These are phyloP conservation scores for Heterocephalus glaber DNA, from an alignment of 2,113 vertebrate species.

Conservation along the genomic window DNA sequence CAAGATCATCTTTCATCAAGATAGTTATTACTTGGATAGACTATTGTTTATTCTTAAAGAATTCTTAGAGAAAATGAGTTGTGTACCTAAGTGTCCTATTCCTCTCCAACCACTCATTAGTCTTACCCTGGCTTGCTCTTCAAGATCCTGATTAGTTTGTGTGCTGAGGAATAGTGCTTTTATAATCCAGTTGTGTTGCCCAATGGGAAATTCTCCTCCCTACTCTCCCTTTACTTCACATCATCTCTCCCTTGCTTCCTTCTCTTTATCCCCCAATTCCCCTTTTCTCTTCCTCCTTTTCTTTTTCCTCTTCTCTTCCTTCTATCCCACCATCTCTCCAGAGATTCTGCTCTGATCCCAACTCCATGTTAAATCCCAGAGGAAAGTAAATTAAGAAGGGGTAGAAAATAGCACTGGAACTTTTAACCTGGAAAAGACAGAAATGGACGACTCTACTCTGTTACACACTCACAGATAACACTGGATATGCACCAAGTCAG, in stretches of 20 bases:
- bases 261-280: not conserved
- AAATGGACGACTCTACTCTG: not conserved
- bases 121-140: not conserved
- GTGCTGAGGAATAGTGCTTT: not conserved
- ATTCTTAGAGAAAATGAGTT: not conserved
- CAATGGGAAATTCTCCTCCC: not conserved
- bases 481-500: not conserved
- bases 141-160: not conserved
- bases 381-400: slow-evolving; percentile 38
- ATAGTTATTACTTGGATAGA: not conserved
- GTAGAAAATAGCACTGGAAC: not conserved
- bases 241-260: not conserved
- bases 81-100: not conserved
- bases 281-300: not conserved
- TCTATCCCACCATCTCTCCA: not conserved
- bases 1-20: not conserved
- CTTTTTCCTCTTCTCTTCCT: not conserved
- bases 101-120: not conserved
- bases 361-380: not conserved
- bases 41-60: not conserved
- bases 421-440: not conserved
- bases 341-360: not conserved
- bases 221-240: not conserved
- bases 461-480: not conserved
- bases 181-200: not conserved